Percentiles rank a stretch among this genome's conserved stretches.
Evolutionary conservation across 2,113 vertebrate species (phyloP).

Genomic region (Microcebus griseorufus): DNA sequence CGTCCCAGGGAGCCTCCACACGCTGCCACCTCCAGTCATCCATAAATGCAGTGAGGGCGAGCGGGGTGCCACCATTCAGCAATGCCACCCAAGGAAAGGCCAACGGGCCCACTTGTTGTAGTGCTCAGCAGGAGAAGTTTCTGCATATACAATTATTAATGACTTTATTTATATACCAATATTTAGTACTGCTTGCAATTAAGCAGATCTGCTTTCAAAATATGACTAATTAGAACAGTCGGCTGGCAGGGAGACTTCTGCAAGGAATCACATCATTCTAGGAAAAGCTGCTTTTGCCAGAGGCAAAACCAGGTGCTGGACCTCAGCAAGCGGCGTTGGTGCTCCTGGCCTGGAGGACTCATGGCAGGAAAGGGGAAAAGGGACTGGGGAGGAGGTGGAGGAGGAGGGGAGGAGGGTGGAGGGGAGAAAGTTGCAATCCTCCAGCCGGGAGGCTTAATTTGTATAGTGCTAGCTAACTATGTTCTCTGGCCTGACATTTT

Average conservation of each 20-base stretch:
- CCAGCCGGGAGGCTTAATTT: not conserved
- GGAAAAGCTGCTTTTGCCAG: not conserved
- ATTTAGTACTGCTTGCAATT: slow-evolving; percentile 72
- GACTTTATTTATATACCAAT: slow-evolving; percentile 72
- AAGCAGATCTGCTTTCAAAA: slow-evolving; percentile 77
- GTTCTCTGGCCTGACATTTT: slow-evolving; percentile 35
- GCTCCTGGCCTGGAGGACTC: not conserved
- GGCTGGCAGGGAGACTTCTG: slow-evolving; percentile 42
- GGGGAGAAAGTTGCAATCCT: fast-evolving
- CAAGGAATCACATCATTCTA: not conserved
- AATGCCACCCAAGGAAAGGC: not conserved
- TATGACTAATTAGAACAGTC: slow-evolving; percentile 65
- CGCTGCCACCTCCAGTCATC: not conserved
- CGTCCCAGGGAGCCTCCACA: not conserved
- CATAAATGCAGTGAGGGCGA: not conserved
- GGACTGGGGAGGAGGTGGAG: fast-evolving
- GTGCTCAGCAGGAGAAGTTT: not conserved
- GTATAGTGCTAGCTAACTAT: not conserved
- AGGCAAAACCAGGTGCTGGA: not conserved
- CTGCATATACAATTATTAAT: slow-evolving; percentile 43
- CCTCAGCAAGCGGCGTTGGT: not conserved
- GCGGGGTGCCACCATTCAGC: fast-evolving
- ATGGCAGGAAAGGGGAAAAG: not conserved
- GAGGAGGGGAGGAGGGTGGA: not conserved
- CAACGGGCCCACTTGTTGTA: not conserved